Conservation (phyloP, 1,140 invertebrate genomes). For the Drosophila micromelanica region DNA sequence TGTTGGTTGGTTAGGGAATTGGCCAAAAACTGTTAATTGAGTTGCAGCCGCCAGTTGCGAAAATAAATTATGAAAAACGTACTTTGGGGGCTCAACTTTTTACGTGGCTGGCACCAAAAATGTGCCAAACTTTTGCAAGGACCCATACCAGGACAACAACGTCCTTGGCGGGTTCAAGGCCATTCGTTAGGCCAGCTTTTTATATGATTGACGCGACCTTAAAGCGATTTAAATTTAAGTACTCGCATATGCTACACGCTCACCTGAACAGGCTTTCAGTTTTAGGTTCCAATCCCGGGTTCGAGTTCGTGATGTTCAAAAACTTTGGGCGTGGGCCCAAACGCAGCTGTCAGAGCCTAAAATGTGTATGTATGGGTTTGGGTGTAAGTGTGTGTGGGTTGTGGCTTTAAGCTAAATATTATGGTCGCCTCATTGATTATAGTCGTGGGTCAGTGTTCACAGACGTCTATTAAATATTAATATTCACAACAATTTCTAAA, state of each 20-base stretch:
- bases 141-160: neutral
- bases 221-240: conserved; percentile 44
- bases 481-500: neutral
- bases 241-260: conserved; percentile 12
- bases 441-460: conserved; percentile 8
- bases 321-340: conserved; percentile 12
- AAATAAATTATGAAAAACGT: conserved; percentile 58
- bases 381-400: conserved; percentile 6
- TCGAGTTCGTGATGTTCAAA: conserved; percentile 4
- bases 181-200: conserved; percentile 18
- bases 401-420: conserved; percentile 35
- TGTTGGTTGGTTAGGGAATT: conserved; percentile 1
- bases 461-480: conserved; percentile 15
- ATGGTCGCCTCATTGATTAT: conserved; percentile 29
- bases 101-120: conserved; percentile 85
- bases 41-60: conserved; percentile 43
- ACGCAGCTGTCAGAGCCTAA: conserved; percentile 20
- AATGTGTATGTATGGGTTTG: neutral
- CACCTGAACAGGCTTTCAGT: neutral
- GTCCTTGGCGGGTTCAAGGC: conserved; percentile 56
- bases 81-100: conserved; percentile 73
- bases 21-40: conserved; percentile 62
- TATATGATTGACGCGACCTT: conserved; percentile 60
- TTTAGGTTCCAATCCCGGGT: neutral
- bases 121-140: conserved; percentile 70